A percentile compares a stretch with the other conserved stretches of the same genome.
phyloP scores from a whole-genome alignment of 2,888 invertebrate genomes.

The Hermodice carunculata region DNA sequence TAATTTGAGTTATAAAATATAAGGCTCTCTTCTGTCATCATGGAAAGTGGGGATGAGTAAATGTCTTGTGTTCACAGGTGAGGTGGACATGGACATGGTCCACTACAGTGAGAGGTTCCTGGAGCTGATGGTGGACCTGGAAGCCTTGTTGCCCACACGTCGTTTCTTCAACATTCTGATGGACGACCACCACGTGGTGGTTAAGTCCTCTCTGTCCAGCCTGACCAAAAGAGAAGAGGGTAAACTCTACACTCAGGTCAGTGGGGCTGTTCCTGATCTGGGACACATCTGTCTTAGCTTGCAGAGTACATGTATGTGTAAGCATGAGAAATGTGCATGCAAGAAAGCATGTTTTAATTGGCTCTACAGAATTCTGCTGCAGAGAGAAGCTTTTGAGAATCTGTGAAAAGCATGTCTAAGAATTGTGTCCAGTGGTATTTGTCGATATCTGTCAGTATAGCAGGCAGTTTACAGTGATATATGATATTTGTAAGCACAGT shows the following conservation, averaged over 20 bases:
- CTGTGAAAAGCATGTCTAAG: too few species aligned
- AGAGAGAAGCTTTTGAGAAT: too few species aligned
- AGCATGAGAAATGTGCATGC: background rate
- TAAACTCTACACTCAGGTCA: constrained; percentile 91
- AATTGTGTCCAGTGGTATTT: too few species aligned
- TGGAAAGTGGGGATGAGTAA: too few species aligned
- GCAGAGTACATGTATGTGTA: background rate
- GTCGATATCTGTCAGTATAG: too few species aligned
- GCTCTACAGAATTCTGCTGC: too few species aligned
- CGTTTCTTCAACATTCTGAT: constrained; percentile 97
- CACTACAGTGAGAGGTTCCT: constrained; percentile 95
- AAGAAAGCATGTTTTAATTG: background rate
- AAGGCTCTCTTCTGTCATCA: too few species aligned
- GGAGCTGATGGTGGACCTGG: constrained; percentile 95
- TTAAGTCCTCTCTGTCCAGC: constrained; percentile 86
- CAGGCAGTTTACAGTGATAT: too few species aligned
- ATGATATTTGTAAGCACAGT: too few species aligned
- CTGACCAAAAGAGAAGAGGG: constrained; percentile 83
- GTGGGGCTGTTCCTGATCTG: constrained; percentile 49
- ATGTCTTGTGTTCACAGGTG: too few species aligned
- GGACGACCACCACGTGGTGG: constrained; percentile 94
- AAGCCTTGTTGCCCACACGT: constrained; percentile 93
- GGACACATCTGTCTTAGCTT: background rate
- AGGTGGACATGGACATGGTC: constrained; percentile 72
- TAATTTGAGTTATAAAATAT: too few species aligned